Evolutionary conservation across 2,888 invertebrate genomes (phyloP), one percentile per base, ranked within the genome.

Genomic region (Cephus runcator): DNA sequence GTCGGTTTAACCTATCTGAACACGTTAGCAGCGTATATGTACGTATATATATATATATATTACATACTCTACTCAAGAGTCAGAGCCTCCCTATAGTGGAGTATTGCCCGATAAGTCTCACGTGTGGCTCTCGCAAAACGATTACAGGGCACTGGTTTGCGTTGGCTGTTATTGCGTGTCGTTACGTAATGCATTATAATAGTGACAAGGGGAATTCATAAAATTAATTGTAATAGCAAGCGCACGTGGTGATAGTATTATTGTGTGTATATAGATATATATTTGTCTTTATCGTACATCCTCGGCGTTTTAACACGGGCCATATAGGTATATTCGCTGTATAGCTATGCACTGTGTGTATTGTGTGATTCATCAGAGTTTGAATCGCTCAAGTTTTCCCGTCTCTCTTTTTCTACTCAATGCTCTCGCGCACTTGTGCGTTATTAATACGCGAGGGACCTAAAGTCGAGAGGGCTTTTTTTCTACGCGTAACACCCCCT

Each of bases 401-500:
- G 56, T 23, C 76, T 69, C 76, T 69, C 73, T 76, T 69, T 74
- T 77, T 71, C 9, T 56, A 56, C 56, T 56, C 56, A 23, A 56
- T 56, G 23, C 56, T 56, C 23, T 9, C 56, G 56, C 23, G 56
- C 56, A 23, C 56, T 56, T 56, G 80, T 85, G 81, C 85, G 84
- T 85, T 86, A 86, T 86, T 86, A 86, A 86, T 86, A 86, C 84
- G 81, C 84, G 80, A 78, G 79, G 56, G 56, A 56, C 56, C 56
- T 56, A 2, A 56, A 56, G 56, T 23, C 23, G 56, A 56, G 56
- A 56, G 56, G 23, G 56, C 56, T 56, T 56, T 23, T 12, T 56
- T 56, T 56, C 56, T 56, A 56, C 23, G 56, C 56, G 56, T 56
- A 9, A 56, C 23, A n/a, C 56, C 23, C 23, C 56, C 23, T 23